Percentiles rank a stretch among this genome's conserved stretches.
These are phyloP conservation scores for Megalops cyprinoides DNA, from an alignment of 2,797 vertebrate species.

Conservation along the genomic window DNA sequence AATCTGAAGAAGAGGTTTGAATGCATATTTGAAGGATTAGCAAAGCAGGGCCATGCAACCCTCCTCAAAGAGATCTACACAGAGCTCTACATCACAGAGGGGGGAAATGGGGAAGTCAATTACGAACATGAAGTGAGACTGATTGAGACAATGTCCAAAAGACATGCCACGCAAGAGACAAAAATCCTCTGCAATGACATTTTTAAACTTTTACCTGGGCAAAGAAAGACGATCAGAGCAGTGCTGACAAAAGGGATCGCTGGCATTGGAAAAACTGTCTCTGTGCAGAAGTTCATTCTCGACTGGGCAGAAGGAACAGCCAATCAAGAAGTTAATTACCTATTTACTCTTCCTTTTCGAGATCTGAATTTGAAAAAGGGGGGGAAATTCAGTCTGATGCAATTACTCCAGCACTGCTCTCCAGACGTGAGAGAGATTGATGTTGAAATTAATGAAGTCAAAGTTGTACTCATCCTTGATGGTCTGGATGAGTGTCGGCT, in stretches of 20 bases:
- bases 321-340: not conserved
- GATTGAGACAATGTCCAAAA: not conserved
- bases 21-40: not conserved
- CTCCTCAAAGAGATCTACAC: not conserved
- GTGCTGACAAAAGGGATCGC: not conserved
- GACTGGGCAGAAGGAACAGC: not conserved
- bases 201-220: not conserved
- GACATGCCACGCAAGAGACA: not conserved
- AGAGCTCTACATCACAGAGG: not conserved
- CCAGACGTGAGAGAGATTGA: not conserved
- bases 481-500: too few species aligned
- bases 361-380: not conserved
- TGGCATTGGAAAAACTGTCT: not conserved
- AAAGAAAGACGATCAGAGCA: not conserved
- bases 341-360: not conserved
- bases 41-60: not conserved
- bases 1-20: not conserved
- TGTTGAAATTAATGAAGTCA: not conserved
- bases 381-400: not conserved
- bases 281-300: not conserved
- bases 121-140: constrained; percentile 2
- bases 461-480: not conserved
- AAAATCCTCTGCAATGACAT: not conserved
- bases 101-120: not conserved
- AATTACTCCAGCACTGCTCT: not conserved